A percentile compares a stretch with the other conserved stretches of the same genome.
Conservation (phyloP, 2,888 invertebrate genomes). For the Drosophila ustulata region DNA sequence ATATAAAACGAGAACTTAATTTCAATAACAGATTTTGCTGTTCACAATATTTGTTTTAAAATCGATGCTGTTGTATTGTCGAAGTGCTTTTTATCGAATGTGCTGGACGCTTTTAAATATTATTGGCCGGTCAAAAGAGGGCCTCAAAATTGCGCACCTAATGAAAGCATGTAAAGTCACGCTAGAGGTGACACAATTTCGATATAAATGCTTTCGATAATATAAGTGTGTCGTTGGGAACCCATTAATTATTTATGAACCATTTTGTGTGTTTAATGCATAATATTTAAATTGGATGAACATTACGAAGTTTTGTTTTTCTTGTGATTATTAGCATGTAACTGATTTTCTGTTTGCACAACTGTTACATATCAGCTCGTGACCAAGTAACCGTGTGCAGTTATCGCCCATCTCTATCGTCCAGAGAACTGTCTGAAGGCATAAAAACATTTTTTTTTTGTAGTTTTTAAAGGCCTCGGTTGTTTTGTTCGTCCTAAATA, state of each 20-base stretch:
- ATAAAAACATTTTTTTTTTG: constrained; percentile 43
- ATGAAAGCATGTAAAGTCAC: background rate
- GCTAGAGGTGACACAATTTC: background rate
- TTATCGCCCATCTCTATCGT: constrained; percentile 50
- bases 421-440: constrained; percentile 41
- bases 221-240: background rate
- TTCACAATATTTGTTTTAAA: too few species aligned
- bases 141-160: background rate
- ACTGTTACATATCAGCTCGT: constrained; percentile 23
- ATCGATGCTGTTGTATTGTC: too few species aligned
- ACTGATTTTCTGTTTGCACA: background rate
- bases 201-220: background rate
- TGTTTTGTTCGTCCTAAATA: constrained; percentile 31
- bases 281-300: background rate
- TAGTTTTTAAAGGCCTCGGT: constrained; percentile 32
- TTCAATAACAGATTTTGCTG: too few species aligned
- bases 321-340: background rate
- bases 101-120: background rate
- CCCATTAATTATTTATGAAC: background rate
- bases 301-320: background rate
- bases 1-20: too few species aligned
- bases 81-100: background rate
- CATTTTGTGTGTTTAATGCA: background rate
- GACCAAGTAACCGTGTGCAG: constrained; percentile 26
- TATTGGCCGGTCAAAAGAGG: background rate